Conservation (phyloP, 2,113 vertebrate species). For the Centrocercus urophasianus region DNA sequence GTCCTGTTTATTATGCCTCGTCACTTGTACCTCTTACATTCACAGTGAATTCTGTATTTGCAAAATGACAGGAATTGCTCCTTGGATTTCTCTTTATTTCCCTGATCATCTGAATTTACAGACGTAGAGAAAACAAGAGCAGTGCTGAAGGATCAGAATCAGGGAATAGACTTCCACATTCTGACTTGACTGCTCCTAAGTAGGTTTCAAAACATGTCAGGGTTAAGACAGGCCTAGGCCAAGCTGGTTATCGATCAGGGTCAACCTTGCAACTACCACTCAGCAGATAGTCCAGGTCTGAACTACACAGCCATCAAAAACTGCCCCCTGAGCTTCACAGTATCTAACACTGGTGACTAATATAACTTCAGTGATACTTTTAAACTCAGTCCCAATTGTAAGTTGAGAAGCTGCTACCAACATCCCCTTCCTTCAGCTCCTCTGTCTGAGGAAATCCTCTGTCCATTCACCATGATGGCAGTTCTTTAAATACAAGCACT, state of each 20-base stretch:
- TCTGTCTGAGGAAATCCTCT: neutral
- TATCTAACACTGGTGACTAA: neutral
- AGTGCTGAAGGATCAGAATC: neutral
- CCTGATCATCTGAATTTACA: neutral
- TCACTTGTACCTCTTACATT: neutral
- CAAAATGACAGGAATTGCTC: neutral
- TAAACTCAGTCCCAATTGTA: neutral
- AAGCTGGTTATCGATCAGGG: neutral
- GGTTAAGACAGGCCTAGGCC: neutral
- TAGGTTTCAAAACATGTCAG: neutral
- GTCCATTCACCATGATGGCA: neutral
- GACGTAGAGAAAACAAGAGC: neutral
- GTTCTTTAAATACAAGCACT: neutral
- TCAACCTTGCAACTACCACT: neutral
- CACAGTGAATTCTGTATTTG: neutral
- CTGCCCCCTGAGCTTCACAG: neutral
- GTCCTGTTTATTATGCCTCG: neutral
- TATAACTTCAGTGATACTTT: neutral
- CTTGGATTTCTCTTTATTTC: neutral
- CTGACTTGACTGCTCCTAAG: neutral
- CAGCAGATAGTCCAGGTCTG: neutral
- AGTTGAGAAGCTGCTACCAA: neutral
- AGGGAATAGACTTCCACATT: neutral
- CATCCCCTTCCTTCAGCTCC: neutral
- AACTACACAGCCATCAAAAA: neutral